phyloP scores from a whole-genome alignment of 1,140 invertebrate species.

The Scaptomyza pallida region DNA sequence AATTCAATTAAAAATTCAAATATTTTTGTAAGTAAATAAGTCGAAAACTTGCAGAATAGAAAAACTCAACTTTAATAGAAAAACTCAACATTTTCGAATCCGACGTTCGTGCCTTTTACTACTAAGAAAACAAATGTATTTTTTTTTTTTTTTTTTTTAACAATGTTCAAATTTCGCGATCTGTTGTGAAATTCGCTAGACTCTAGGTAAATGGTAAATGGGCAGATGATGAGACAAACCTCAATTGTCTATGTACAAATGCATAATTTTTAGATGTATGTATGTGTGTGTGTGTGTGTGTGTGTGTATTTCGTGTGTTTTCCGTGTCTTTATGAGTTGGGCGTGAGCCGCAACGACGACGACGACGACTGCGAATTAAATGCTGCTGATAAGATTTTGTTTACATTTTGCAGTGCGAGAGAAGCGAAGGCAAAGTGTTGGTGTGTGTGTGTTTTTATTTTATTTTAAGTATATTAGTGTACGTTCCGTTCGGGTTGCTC shows the following conservation, averaged over 20 bases:
- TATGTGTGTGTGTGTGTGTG: background rate
- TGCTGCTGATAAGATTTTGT: conserved; percentile 58
- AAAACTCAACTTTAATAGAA: no score
- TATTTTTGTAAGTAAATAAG: no score
- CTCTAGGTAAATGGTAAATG: conserved; percentile 28
- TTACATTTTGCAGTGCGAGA: conserved; percentile 36
- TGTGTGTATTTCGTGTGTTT: conserved; percentile 29
- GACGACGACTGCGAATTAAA: conserved; percentile 11
- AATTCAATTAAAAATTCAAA: no score
- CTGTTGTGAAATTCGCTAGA: conserved; percentile 39
- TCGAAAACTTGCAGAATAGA: no score
- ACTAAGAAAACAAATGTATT: background rate
- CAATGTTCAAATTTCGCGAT: conserved; percentile 34
- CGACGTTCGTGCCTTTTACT: background rate
- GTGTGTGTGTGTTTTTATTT: background rate
- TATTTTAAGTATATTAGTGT: conserved; percentile 3
- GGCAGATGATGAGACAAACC: conserved; percentile 38
- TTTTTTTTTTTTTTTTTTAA: conserved; percentile 1
- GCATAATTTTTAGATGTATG: background rate
- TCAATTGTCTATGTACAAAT: conserved; percentile 10
- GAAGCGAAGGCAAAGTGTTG: conserved; percentile 9
- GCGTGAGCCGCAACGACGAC: conserved; percentile 31
- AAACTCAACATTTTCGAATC: no score
- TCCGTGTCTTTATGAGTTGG: conserved; percentile 54
- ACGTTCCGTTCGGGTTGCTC: background rate